Evolutionary conservation across 2,113 vertebrate species (phyloP).

Genomic region (Grammatotria lemairii): DNA sequence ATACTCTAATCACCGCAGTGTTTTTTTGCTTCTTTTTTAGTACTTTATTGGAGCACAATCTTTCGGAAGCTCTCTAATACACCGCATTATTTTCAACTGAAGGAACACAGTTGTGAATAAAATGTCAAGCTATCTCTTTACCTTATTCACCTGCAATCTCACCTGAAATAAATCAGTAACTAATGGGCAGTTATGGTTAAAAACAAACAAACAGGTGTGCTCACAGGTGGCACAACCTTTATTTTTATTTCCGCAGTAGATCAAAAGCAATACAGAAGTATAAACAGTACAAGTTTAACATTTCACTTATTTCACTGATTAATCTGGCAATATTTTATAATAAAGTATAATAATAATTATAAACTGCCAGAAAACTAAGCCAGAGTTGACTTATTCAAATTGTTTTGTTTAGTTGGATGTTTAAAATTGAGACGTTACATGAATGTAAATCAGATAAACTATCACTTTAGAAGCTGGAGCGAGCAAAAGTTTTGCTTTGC

Average conservation of each 20-base stretch:
- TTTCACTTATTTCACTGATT: background rate
- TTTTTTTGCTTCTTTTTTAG: background rate
- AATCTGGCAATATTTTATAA: background rate
- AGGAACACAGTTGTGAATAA: background rate
- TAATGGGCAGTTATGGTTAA: background rate
- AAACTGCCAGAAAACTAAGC: background rate
- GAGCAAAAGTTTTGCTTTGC: background rate
- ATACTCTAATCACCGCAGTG: background rate
- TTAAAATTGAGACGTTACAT: background rate
- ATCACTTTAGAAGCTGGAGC: background rate
- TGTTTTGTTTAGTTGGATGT: background rate
- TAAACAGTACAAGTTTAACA: background rate
- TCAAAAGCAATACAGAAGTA: background rate
- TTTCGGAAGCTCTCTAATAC: background rate
- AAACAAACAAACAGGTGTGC: background rate
- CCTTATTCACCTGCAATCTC: background rate
- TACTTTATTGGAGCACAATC: background rate
- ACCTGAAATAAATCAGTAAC: background rate
- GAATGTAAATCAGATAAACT: background rate
- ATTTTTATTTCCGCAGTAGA: background rate
- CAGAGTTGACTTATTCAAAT: background rate
- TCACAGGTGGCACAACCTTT: background rate
- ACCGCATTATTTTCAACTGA: accelerated
- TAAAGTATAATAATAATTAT: background rate
- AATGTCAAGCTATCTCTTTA: background rate